A percentile compares a stretch with the other conserved stretches of the same genome.
These are phyloP conservation scores for Diarsia mendica DNA, from an alignment of 2,888 invertebrate species.

Conservation along the genomic window DNA sequence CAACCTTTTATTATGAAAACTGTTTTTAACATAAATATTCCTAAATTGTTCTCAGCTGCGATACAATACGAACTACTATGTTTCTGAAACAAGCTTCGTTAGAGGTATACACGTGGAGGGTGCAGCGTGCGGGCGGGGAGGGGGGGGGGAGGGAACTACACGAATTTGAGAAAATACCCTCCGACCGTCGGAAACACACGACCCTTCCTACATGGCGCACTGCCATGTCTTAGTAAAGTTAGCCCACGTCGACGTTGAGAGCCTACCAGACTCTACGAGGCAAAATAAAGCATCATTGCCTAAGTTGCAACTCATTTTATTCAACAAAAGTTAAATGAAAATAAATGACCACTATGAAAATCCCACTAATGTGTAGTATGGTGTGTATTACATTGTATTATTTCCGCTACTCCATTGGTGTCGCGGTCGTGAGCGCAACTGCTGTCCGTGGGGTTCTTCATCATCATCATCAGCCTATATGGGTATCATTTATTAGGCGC, in stretches of 20 bases:
- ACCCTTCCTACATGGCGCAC: constrained; percentile 5
- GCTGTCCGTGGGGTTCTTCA: background rate
- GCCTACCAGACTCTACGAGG: background rate
- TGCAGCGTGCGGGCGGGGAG: background rate
- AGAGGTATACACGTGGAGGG: constrained; percentile 2
- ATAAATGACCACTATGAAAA: background rate
- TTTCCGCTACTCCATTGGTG: background rate
- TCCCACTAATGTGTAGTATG: background rate
- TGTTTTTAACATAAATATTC: background rate
- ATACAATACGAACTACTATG: constrained; percentile 26
- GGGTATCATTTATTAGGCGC: too few species aligned
- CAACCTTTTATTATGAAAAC: background rate
- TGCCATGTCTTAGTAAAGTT: background rate
- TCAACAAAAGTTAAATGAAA: background rate
- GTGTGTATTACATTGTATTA: background rate
- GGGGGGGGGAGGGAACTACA: background rate
- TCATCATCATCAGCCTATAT: too few species aligned
- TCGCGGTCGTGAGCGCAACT: background rate
- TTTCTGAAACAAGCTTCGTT: constrained; percentile 41
- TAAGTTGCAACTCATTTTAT: background rate
- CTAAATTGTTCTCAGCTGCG: constrained; percentile 18
- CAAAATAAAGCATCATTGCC: background rate
- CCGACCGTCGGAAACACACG: background rate
- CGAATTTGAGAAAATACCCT: constrained; percentile 23
- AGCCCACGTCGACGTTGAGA: background rate